A percentile compares a stretch with the other conserved stretches of the same genome.
Conservation (phyloP, 2,888 invertebrate genomes). For the Gymnoscelis rufifasciata region DNA sequence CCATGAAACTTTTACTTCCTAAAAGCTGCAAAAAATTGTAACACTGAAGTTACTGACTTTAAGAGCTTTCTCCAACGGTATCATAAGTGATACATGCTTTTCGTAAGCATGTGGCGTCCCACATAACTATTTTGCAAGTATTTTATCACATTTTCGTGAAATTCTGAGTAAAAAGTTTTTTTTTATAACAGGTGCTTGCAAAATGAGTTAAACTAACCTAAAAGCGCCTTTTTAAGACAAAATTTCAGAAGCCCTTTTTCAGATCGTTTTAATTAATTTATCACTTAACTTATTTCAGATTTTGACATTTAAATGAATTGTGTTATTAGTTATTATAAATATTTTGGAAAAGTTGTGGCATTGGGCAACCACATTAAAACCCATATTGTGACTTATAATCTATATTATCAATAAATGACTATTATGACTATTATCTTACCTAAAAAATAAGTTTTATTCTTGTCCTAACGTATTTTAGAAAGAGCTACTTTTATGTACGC, state of each 20-base stretch:
- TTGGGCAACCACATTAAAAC: no score
- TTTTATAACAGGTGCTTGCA: slow-evolving; percentile 72
- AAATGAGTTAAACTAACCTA: slow-evolving; percentile 45
- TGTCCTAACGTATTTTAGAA: no score
- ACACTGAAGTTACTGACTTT: slow-evolving; percentile 33
- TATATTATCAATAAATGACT: no score
- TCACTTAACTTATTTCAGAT: no score
- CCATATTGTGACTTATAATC: no score
- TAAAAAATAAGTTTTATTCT: no score
- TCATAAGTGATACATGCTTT: slow-evolving; percentile 56
- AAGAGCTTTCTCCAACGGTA: slow-evolving; percentile 45
- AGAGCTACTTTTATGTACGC: no score
- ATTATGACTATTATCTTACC: no score
- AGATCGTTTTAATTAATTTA: no score
- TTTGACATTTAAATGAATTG: no score
- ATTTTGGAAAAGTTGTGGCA: no score
- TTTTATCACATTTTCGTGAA: slow-evolving; percentile 70
- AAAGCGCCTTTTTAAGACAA: slow-evolving; percentile 29
- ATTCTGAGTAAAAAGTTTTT: slow-evolving; percentile 69
- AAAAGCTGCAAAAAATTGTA: slow-evolving; percentile 31
- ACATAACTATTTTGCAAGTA: slow-evolving; percentile 74
- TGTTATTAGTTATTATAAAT: no score
- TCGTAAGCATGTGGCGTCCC: slow-evolving; percentile 68
- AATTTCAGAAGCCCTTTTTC: background rate
- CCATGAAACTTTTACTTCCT: slow-evolving; percentile 24